Base-by-base conservation (phyloP, 2,888 invertebrate species). In the Hypercompe scribonia region DNA sequence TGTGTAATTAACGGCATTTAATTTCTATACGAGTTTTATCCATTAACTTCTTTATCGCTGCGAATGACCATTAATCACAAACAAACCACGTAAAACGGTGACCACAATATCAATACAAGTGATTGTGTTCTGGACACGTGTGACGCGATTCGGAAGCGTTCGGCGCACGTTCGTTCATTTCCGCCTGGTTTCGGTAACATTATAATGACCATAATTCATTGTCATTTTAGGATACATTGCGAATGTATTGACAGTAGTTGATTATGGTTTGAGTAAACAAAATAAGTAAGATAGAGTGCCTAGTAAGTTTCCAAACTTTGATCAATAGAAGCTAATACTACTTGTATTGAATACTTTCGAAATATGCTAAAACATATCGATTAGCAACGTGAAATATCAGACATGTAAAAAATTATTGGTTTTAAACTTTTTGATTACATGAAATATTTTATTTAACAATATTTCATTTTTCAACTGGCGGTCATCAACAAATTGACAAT, bases 151-250 rank as follows among this genome's bases (percentile, higher is more conserved):
- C 87, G 90, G 91, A 90, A 90, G 90, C 86, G 84, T 80, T 83
- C 80, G 84, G 70, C 74, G 84, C 92, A 92, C 91, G 93, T 92
- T 87, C 89, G 82, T 77, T 83, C 87, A 82, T 90, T 90, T 93
- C 93, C 93, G 92, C 77, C 85, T 77, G 77, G 79, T 82, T 90
- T 90, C 87, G 87, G 85, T 84, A 82, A 78, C 76, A 73, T 76
- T 83, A 75, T 50, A 78, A 83, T 90, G 85, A 66, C 87, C 85
- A 86, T 78, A 71, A 63, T 72, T 68, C 63, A 33, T 7, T 34
- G 31, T 61, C 50, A 46, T 46, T 34, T 8, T 11, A 64, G 79
- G 61, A 64, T 46, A 70, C 34, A 42, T 42, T 46, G 11, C 33
- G 8, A 2, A 42, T 33, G 31, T 31, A 3, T 50, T 36, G 36